phyloP scores from a whole-genome alignment of 2,888 invertebrate genomes.

The Scaeva pyrastri region DNA sequence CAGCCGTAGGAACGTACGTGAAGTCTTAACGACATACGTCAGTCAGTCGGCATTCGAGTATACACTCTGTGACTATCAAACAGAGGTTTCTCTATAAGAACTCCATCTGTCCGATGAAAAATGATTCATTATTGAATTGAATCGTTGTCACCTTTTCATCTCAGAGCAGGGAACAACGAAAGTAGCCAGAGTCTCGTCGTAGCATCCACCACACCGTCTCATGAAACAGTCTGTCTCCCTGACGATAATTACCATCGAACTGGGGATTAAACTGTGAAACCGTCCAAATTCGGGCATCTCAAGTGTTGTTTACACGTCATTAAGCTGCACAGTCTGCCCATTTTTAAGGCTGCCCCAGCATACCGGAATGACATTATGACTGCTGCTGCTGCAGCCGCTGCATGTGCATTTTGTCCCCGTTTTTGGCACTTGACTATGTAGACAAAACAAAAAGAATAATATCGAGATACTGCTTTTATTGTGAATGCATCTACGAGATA shows the following conservation, averaged over 20 bases:
- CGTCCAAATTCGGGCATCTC: constrained; percentile 68
- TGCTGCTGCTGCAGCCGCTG: constrained; percentile 2
- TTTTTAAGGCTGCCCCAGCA: constrained; percentile 50
- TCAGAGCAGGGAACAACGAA: not conserved
- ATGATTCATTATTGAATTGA: constrained; percentile 74
- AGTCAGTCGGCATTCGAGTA: not conserved
- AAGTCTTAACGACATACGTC: constrained; percentile 9
- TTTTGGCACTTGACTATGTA: constrained; percentile 64
- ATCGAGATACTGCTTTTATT: not conserved
- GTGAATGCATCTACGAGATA: constrained; percentile 10
- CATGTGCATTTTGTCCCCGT: constrained; percentile 63
- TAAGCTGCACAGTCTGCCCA: constrained; percentile 62
- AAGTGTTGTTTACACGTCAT: constrained; percentile 76
- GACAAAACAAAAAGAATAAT: not conserved
- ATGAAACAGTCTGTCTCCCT: constrained; percentile 15
- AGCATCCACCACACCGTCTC: not conserved
- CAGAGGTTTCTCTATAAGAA: not conserved
- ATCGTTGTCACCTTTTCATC: constrained; percentile 73
- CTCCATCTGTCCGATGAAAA: constrained; percentile 32
- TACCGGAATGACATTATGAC: constrained; percentile 68
- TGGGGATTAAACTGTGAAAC: constrained; percentile 74
- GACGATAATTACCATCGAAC: constrained; percentile 72
- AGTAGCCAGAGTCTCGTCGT: constrained; percentile 1
- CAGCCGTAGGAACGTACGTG: not conserved
- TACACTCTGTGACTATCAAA: too few species aligned